Evolutionary conservation across 2,888 invertebrate genomes (phyloP).

Genomic region (Thymelicus lineola): DNA sequence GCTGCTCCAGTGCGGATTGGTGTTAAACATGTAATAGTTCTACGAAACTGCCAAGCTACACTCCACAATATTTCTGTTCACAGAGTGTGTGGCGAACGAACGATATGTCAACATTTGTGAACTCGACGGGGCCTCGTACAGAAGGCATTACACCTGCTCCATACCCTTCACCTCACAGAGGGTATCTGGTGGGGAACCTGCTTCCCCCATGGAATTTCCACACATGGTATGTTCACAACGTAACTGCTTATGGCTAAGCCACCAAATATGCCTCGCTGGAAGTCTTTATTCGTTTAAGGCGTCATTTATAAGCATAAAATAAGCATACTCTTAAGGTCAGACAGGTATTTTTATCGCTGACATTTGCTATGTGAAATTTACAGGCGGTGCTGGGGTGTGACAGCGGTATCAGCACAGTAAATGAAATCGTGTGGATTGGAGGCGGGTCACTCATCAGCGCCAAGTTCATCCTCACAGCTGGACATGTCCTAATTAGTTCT

Average conservation of each 20-base stretch:
- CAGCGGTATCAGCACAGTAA: background rate
- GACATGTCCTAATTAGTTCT: constrained; percentile 44
- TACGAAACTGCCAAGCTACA: too few species aligned
- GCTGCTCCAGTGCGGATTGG: too few species aligned
- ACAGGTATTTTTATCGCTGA: background rate
- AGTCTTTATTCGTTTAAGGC: too few species aligned
- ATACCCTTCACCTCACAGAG: background rate
- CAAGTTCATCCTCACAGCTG: constrained; percentile 59
- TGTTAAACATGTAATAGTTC: too few species aligned
- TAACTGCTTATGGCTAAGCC: background rate
- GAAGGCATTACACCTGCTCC: background rate
- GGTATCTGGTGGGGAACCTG: background rate
- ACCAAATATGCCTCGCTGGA: too few species aligned
- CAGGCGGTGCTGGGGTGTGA: constrained; percentile 58
- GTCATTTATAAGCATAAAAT: too few species aligned
- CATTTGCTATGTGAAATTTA: background rate
- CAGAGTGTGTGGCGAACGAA: constrained; percentile 37
- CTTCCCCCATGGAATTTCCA: background rate
- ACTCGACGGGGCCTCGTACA: background rate
- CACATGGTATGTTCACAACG: background rate
- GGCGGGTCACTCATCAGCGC: constrained; percentile 61
- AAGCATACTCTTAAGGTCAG: too few species aligned
- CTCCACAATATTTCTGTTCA: background rate
- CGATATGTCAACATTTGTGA: constrained; percentile 29
- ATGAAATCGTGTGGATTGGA: constrained; percentile 52